These are phyloP conservation scores for Eristalis tenax DNA, from an alignment of 2,888 invertebrate species.

Conservation along the genomic window DNA sequence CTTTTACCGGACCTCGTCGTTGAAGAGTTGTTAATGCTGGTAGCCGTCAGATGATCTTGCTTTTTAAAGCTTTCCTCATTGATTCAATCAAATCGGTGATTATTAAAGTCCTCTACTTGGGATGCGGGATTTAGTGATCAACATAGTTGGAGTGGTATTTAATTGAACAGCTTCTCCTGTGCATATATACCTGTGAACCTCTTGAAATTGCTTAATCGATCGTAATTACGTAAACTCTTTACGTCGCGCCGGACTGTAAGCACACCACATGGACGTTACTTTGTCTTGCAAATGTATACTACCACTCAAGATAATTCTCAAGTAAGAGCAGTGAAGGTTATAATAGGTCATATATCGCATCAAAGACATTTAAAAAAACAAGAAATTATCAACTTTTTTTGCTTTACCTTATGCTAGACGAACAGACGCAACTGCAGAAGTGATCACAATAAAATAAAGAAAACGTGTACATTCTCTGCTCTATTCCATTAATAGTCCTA, in stretches of 20 bases:
- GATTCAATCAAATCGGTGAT: conserved; percentile 37
- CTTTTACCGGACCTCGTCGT: conserved; percentile 44
- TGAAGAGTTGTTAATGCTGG: conserved; percentile 37
- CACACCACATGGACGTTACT: too few relatives aligned
- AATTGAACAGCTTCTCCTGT: conserved; percentile 37
- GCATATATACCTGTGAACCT: background rate
- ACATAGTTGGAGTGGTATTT: conserved; percentile 32
- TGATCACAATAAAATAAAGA: background rate
- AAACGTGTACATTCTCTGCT: conserved; percentile 32
- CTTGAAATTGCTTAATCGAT: conserved; percentile 40
- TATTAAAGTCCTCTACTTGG: conserved; percentile 54
- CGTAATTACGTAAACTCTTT: conserved; percentile 16
- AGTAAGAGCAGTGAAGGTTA: background rate
- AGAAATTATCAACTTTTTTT: background rate
- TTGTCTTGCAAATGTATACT: background rate
- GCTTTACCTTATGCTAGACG: conserved; percentile 38
- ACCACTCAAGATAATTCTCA: background rate
- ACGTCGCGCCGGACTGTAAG: background rate
- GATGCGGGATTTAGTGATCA: conserved; percentile 12
- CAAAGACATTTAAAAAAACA: background rate
- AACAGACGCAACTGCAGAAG: conserved; percentile 29
- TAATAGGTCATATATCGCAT: conserved; percentile 1
- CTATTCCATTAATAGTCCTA: conserved; percentile 24
- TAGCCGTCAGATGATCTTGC: conserved; percentile 53
- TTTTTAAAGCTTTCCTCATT: conserved; percentile 36